A percentile compares a stretch with the other conserved stretches of the same genome.
Conservation (phyloP, 2,797 vertebrate species). For the Brachyalestes nurse region DNA sequence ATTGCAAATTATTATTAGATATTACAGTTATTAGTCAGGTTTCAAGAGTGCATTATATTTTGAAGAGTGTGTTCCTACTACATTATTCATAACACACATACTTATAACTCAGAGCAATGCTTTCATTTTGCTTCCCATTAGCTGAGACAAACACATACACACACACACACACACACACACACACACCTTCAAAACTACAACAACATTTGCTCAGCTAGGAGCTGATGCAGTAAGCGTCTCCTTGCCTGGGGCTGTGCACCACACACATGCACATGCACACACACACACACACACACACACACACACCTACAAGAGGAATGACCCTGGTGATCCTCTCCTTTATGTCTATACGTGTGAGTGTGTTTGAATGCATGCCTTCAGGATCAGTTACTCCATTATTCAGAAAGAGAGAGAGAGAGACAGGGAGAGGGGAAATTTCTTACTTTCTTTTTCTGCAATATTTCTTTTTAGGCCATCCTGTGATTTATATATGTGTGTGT, state of each 20-base stretch:
- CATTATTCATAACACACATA: too few species aligned
- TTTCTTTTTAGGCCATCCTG: too few species aligned
- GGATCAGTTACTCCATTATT: conserved; percentile 10
- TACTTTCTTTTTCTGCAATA: too few species aligned
- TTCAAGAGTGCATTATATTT: too few species aligned
- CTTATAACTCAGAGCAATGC: too few species aligned
- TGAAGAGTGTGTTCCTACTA: too few species aligned
- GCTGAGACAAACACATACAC: background rate
- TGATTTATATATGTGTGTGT: too few species aligned
- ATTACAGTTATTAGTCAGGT: too few species aligned
- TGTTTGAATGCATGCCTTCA: background rate
- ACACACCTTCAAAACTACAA: background rate
- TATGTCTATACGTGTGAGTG: background rate
- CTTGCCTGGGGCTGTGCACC: background rate
- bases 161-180: conserved; percentile 2
- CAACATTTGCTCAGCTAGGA: background rate
- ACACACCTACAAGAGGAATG: background rate
- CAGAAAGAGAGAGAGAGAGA: background rate
- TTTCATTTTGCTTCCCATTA: background rate
- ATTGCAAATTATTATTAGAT: too few species aligned
- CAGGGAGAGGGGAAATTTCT: background rate
- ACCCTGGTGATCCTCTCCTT: background rate
- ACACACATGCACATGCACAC: conserved; percentile 1
- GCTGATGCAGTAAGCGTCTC: background rate
- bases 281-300: conserved; percentile 10